Percentiles rank a stretch among this genome's conserved stretches.
phyloP scores from a whole-genome alignment of 1,140 invertebrate species.

The Brachionus koreanus region DNA sequence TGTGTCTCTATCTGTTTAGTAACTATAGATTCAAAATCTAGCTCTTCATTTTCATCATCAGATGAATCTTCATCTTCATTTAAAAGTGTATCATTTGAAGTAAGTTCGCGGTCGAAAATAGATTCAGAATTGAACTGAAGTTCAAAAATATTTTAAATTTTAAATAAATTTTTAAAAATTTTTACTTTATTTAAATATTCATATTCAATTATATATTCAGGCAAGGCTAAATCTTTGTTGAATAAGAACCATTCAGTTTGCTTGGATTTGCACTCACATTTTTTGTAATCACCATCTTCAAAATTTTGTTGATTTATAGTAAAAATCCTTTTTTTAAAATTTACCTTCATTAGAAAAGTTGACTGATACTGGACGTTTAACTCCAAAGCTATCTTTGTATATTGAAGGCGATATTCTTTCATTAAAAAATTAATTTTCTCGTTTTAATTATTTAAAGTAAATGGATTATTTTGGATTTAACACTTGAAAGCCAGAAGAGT shows the following conservation, averaged over 20 bases:
- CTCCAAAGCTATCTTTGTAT: slow-evolving; percentile 10
- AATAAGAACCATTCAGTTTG: slow-evolving; percentile 59
- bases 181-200: slow-evolving; percentile 57
- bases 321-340: not conserved
- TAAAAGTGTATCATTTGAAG: not conserved
- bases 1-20: not conserved
- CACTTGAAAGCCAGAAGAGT: too few relatives aligned
- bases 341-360: not conserved
- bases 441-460: too few relatives aligned
- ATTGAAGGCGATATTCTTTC: not conserved
- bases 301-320: not conserved
- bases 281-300: not conserved
- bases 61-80: not conserved
- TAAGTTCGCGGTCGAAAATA: not conserved
- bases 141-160: not conserved
- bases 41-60: not conserved
- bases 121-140: slow-evolving; percentile 11
- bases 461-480: too few relatives aligned
- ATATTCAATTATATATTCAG: slow-evolving; percentile 58
- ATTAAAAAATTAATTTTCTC: not conserved
- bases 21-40: not conserved
- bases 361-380: not conserved
- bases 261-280: slow-evolving; percentile 55
- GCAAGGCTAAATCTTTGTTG: slow-evolving; percentile 54
- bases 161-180: not conserved